Evolutionary conservation across 1,140 invertebrate genomes (phyloP).

Genomic region (Popillia japonica): DNA sequence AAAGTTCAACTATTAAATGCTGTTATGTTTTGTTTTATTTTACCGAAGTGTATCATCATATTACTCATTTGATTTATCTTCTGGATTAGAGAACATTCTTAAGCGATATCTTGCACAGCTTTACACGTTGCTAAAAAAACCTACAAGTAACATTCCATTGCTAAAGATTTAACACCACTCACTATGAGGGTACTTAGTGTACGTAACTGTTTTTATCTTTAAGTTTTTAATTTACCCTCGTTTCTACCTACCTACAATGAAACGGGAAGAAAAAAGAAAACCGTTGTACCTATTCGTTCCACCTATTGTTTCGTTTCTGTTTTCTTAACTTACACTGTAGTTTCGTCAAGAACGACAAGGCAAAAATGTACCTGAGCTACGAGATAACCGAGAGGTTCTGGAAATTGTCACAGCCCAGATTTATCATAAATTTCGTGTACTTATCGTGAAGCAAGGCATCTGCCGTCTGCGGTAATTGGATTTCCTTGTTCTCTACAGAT

Average conservation of each 20-base stretch:
- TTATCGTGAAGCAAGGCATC: conserved; percentile 25
- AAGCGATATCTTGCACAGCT: not conserved
- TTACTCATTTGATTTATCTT: not conserved
- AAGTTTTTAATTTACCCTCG: conserved; percentile 18
- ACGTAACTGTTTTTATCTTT: conserved; percentile 20
- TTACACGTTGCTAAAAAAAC: not conserved
- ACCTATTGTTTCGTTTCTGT: not conserved
- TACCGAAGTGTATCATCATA: not conserved
- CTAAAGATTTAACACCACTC: not conserved
- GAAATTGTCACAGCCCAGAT: conserved; percentile 23
- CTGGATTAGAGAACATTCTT: not conserved
- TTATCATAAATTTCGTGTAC: conserved; percentile 32
- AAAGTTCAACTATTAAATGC: not conserved
- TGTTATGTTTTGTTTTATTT: not conserved
- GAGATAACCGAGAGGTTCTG: conserved; percentile 30
- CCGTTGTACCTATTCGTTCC: not conserved
- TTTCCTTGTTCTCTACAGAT: conserved; percentile 22
- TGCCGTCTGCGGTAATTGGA: conserved; percentile 28
- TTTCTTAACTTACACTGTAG: not conserved
- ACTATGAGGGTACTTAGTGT: not conserved
- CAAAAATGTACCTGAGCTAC: not conserved
- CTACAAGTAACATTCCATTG: not conserved
- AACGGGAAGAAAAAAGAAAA: not conserved
- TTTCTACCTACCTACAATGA: not conserved
- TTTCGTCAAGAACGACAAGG: not conserved